Conservation (phyloP, 2,888 invertebrate species). For the Caenorhabditis auriculariae region DNA sequence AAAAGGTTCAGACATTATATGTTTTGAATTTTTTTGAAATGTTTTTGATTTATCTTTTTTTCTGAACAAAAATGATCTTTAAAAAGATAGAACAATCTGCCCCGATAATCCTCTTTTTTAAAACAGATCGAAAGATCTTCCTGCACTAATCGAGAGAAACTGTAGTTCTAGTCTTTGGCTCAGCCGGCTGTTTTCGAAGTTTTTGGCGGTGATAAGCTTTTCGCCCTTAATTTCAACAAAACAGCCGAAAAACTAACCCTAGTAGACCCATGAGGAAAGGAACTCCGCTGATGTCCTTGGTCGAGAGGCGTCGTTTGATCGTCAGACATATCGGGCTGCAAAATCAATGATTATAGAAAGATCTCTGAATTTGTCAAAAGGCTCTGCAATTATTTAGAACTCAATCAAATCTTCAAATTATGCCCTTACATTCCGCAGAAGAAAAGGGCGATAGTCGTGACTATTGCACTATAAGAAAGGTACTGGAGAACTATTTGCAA, state of each 20-base stretch:
- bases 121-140: no score
- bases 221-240: conserved; percentile 3
- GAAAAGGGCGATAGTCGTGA: conserved; percentile 80
- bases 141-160: no score
- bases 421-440: conserved; percentile 79
- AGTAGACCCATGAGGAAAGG: conserved; percentile 60
- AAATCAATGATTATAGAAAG: conserved; percentile 6
- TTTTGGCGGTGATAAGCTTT: neutral
- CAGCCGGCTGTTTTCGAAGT: conserved; percentile 4
- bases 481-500: conserved; percentile 38
- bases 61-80: no score
- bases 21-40: no score
- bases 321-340: conserved; percentile 56
- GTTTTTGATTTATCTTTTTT: no score
- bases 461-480: conserved; percentile 70
- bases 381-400: neutral
- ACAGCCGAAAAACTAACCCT: conserved; percentile 29
- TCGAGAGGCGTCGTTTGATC: conserved; percentile 41
- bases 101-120: neutral
- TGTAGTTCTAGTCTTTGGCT: no score
- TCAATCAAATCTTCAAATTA: neutral
- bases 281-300: conserved; percentile 53
- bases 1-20: no score
- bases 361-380: neutral
- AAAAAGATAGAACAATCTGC: neutral